phyloP scores from a whole-genome alignment of 2,888 invertebrate genomes.

The Meteorus cinctellus region DNA sequence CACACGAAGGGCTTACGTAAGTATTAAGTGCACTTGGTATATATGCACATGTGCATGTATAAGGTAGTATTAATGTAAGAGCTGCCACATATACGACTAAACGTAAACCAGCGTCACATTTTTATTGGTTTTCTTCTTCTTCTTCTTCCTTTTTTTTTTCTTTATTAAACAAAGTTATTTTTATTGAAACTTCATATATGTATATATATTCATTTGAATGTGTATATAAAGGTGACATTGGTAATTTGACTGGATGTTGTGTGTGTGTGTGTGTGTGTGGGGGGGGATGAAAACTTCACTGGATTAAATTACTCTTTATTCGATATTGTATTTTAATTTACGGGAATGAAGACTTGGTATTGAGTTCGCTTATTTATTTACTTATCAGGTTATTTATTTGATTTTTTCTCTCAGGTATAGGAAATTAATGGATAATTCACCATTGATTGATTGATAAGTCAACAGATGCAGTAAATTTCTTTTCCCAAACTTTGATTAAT shows the following conservation, averaged over 20 bases:
- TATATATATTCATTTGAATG: not conserved
- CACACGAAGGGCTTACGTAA: slow-evolving; percentile 53
- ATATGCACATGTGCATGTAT: not conserved
- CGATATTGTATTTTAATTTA: slow-evolving; percentile 3
- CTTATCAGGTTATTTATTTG: not conserved
- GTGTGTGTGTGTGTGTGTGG: not conserved
- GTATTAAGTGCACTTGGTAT: slow-evolving; percentile 24
- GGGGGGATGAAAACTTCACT: not conserved
- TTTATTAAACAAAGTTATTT: not conserved
- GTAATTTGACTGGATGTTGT: not conserved
- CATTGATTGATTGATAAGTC: not conserved
- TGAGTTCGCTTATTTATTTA: not conserved
- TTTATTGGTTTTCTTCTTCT: not conserved
- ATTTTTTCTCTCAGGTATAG: not conserved
- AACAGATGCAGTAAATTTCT: not conserved
- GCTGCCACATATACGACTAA: slow-evolving; percentile 15
- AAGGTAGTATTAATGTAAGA: not conserved
- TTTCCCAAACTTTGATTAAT: not conserved
- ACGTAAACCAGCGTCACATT: slow-evolving; percentile 17
- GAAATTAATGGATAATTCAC: not conserved
- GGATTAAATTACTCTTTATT: not conserved
- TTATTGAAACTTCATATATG: not conserved
- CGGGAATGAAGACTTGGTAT: not conserved
- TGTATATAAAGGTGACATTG: not conserved
- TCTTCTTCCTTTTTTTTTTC: not conserved